Conservation (phyloP, 2,113 vertebrate species). For the Scartelaos histophorus region DNA sequence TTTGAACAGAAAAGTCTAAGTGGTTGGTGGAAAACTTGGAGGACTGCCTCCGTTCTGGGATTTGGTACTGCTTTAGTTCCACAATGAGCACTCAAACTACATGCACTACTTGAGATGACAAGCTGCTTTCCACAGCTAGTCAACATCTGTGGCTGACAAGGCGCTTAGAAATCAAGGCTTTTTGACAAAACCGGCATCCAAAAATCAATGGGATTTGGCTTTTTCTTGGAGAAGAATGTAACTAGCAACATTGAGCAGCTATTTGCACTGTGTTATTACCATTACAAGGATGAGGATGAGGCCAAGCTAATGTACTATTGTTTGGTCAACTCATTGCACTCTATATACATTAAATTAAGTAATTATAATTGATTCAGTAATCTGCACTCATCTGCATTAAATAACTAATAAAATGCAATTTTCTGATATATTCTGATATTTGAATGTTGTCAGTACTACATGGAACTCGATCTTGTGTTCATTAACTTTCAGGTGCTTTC, state of each 20-base stretch:
- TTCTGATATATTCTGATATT: no score
- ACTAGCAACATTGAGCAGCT: neutral
- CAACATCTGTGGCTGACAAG: constrained; percentile 54
- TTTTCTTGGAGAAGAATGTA: neutral
- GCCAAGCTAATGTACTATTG: neutral
- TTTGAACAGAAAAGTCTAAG: constrained; percentile 51
- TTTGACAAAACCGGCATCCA: constrained; percentile 36
- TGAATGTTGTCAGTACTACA: no score
- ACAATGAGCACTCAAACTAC: constrained; percentile 42
- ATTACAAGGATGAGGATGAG: neutral
- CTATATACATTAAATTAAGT: neutral
- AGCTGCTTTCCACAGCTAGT: constrained; percentile 47
- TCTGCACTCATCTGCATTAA: neutral
- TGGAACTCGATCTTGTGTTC: no score
- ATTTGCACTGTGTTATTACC: neutral
- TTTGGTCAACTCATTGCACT: neutral
- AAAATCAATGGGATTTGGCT: constrained; percentile 1
- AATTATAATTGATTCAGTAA: neutral
- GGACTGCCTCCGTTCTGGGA: constrained; percentile 39
- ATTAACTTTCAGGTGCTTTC: no score
- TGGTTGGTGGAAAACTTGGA: constrained; percentile 49
- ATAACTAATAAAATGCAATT: no score
- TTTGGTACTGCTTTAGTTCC: constrained; percentile 52
- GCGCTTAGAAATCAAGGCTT: constrained; percentile 42
- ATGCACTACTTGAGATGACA: constrained; percentile 53